A percentile compares a stretch with the other conserved stretches of the same genome.
These are phyloP conservation scores for Rhagoletis pomonella DNA, from an alignment of 1,140 invertebrate genomes.

Conservation along the genomic window DNA sequence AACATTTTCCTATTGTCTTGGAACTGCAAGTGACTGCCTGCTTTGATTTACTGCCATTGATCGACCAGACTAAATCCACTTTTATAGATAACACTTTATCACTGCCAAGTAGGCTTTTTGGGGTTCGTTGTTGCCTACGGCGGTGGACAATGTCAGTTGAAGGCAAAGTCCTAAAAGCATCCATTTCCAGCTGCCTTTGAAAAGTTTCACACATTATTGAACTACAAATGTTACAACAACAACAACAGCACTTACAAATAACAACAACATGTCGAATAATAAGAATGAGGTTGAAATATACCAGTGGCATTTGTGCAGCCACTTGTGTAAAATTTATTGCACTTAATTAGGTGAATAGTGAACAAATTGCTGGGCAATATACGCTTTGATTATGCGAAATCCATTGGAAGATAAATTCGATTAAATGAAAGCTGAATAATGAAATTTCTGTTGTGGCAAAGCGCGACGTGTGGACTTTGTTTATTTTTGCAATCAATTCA, in stretches of 20 bases:
- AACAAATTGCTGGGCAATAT: conserved; percentile 19
- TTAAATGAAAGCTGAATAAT: background rate
- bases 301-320: conserved; percentile 16
- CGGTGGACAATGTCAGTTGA: background rate
- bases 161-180: background rate
- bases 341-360: conserved; percentile 41
- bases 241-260: background rate
- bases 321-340: conserved; percentile 26
- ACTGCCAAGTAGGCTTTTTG: conserved; percentile 8
- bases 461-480: background rate
- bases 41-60: conserved; percentile 25
- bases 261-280: background rate
- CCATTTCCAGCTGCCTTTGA: background rate
- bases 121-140: background rate
- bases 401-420: conserved; percentile 3
- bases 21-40: background rate
- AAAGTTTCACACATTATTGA: background rate
- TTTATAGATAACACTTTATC: conserved; percentile 46
- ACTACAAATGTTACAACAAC: background rate
- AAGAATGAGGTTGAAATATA: background rate
- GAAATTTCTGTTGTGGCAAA: background rate
- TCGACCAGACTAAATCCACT: conserved; percentile 39
- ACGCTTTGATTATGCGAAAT: conserved; percentile 35
- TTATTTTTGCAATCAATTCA: background rate
- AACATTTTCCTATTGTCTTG: background rate